Evolutionary conservation across 2,888 invertebrate species (phyloP), one percentile per base, ranked within the genome.

Genomic region (Amphipoea oculea): DNA sequence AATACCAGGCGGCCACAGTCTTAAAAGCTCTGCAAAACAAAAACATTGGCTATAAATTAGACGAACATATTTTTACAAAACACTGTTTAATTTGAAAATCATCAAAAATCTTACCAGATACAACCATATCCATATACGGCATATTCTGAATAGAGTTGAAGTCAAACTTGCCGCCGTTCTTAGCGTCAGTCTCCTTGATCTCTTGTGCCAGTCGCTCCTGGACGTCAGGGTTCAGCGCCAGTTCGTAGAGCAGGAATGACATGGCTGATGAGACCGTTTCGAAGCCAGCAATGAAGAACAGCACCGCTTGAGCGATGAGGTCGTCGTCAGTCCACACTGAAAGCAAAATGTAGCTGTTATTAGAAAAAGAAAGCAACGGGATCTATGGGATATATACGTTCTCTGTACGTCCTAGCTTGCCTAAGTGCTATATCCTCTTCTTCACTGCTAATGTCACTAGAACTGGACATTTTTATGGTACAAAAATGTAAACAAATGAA

Each of bases 71-170:
- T 29, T 29, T 20, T 1, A 60, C 12, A 36, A 42, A 17, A n/a
- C 12, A 40, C 36, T 4, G 12, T 0, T 14, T 40, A 9, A 4
- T 81, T 72, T 45, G 2, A 48, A 63, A 29, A 29, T 29, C 1
- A n/a, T 42, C 5, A 3, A 42, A 71, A 60, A 36, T 60, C 82
- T 87, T 88, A 97, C 97, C 97, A 88, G 97, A 97, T 0, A 97
- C 91, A 0, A 98, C 97, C 97, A 97, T 97, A 78, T 98, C 98
- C 94, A 98, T 90, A 81, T 98, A 98, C 40, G 95, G 95, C 97
- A 98, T 96, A 54, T 94, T 95, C 78, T 96, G 94, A 0, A 98
- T 92, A 1, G 94, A 94, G 51, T 97, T 97, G 83, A 97, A 98
- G 69, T 94, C 95, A 0, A 97, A 91, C 29, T 94, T 94, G 6